A percentile compares a stretch with the other conserved stretches of the same genome.
Conservation (phyloP, 2,797 vertebrate genomes). For the Enteromius afrohamiltoni region DNA sequence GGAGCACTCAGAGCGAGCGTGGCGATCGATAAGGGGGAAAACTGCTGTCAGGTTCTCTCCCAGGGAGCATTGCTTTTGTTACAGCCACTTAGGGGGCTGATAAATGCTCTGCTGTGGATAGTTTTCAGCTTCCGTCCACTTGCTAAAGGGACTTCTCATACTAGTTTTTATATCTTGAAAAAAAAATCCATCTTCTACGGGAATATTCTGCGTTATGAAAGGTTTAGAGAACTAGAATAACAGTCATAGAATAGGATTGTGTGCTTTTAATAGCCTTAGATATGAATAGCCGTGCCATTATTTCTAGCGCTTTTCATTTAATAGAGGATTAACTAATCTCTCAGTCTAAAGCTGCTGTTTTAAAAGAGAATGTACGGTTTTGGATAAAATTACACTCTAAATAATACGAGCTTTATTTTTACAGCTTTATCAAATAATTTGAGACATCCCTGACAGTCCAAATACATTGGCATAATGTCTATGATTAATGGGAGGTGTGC, state of each 20-base stretch:
- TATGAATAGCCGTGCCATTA: constrained; percentile 13
- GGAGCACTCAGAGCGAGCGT: constrained; percentile 78
- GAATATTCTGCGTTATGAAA: constrained; percentile 38
- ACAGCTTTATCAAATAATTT: constrained; percentile 48
- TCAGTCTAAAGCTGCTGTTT: constrained; percentile 24
- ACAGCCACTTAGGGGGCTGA: constrained; percentile 82
- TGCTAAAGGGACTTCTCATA: constrained; percentile 50
- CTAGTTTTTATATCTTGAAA: constrained; percentile 40
- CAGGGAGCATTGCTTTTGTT: constrained; percentile 83
- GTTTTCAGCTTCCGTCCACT: constrained; percentile 60
- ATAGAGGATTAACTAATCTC: constrained; percentile 34
- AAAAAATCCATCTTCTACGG: constrained; percentile 31
- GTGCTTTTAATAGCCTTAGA: constrained; percentile 48
- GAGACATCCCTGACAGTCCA: constrained; percentile 30
- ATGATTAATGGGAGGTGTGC: constrained; percentile 58
- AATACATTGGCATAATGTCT: constrained; percentile 46
- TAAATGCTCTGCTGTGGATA: constrained; percentile 74
- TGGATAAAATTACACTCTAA: background rate
- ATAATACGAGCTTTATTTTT: constrained; percentile 22
- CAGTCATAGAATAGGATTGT: constrained; percentile 30
- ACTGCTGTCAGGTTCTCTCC: constrained; percentile 83
- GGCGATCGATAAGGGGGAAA: constrained; percentile 82
- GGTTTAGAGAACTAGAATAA: constrained; percentile 24
- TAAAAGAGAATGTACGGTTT: background rate
- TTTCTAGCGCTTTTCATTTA: constrained; percentile 31